These are phyloP conservation scores for Sander vitreus DNA, from an alignment of 2,113 vertebrate species.

Conservation along the genomic window DNA sequence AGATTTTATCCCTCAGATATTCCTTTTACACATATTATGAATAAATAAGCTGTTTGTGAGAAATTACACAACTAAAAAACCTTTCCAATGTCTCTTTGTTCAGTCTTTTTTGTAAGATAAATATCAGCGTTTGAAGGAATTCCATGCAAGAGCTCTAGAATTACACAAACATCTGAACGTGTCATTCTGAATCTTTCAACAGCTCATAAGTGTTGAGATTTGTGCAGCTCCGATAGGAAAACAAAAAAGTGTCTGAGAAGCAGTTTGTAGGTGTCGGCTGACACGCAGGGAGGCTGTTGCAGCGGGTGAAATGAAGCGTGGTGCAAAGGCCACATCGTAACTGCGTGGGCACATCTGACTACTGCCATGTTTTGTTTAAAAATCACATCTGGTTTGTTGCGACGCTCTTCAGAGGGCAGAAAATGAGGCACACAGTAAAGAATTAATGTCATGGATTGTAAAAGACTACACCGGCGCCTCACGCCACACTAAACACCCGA, in stretches of 20 bases:
- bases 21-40: background rate
- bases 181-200: slow-evolving; percentile 57
- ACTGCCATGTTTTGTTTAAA: slow-evolving; percentile 59
- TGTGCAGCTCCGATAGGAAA: slow-evolving; percentile 51
- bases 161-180: slow-evolving; percentile 48
- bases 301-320: slow-evolving; percentile 36
- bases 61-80: background rate
- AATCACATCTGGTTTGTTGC: slow-evolving; percentile 77
- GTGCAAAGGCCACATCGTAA: slow-evolving; percentile 62
- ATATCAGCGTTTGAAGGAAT: slow-evolving; percentile 35
- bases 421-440: slow-evolving; percentile 68
- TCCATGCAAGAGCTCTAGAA: slow-evolving; percentile 25
- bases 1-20: background rate
- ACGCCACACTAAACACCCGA: slow-evolving; percentile 38
- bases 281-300: slow-evolving; percentile 42
- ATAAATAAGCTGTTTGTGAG: background rate
- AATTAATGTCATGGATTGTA: slow-evolving; percentile 70
- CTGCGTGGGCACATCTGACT: slow-evolving; percentile 63
- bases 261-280: slow-evolving; percentile 75
- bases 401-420: slow-evolving; percentile 62
- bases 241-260: slow-evolving; percentile 48
- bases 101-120: slow-evolving; percentile 8
- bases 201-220: slow-evolving; percentile 13
- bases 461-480: slow-evolving; percentile 56
- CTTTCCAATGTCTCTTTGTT: slow-evolving; percentile 19